Conservation (phyloP, 2,797 vertebrate species). For the Chiroxiphia lanceolata region DNA sequence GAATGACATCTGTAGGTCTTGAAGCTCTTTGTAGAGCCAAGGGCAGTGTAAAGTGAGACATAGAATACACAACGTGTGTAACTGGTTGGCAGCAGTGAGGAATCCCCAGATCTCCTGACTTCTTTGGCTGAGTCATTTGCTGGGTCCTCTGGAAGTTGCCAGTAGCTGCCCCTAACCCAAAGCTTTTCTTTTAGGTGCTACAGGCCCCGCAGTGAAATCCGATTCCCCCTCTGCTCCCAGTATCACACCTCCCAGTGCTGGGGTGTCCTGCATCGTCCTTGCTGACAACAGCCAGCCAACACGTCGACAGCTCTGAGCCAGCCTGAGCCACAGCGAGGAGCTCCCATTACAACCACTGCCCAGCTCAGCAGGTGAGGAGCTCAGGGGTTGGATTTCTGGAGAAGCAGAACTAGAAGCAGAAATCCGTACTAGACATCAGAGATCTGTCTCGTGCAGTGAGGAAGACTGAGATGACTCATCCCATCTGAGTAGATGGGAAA, state of each 20-base stretch:
- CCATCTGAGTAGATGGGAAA: background rate
- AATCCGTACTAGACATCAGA: background rate
- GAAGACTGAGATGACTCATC: background rate
- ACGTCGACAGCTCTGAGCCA: constrained; percentile 81
- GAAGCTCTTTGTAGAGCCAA: background rate
- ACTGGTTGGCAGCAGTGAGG: background rate
- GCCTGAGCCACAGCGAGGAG: constrained; percentile 85
- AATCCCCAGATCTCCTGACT: background rate
- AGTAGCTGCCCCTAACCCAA: background rate
- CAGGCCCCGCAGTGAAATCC: constrained; percentile 86
- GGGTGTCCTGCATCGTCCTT: constrained; percentile 85
- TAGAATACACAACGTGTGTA: background rate
- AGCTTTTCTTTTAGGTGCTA: constrained; percentile 78
- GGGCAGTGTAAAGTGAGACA: background rate
- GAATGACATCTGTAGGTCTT: background rate
- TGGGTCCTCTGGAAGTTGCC: background rate
- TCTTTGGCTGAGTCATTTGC: background rate
- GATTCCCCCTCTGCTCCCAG: constrained; percentile 87
- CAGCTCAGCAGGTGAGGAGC: constrained; percentile 87
- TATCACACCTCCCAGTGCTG: constrained; percentile 84
- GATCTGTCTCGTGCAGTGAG: background rate
- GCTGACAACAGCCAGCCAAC: constrained; percentile 85
- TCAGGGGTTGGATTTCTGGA: background rate
- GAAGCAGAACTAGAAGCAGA: background rate
- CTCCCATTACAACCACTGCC: constrained; percentile 81